These are phyloP conservation scores for Watersipora subatra DNA, from an alignment of 1,140 invertebrate genomes.

Conservation along the genomic window DNA sequence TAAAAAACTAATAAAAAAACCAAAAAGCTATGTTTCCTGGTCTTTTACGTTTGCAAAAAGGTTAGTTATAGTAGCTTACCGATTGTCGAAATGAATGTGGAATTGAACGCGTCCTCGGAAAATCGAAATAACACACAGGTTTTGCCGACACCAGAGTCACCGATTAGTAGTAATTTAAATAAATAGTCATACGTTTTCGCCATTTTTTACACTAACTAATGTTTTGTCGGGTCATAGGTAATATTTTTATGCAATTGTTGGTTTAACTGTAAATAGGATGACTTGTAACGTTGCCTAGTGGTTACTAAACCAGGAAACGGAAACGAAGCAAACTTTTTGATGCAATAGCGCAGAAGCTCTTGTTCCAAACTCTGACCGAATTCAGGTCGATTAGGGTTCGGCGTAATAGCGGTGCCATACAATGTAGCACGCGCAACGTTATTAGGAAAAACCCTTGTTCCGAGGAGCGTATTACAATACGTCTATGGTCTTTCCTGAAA, in stretches of 20 bases:
- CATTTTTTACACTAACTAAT: constrained; percentile 19
- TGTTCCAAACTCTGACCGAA: not conserved
- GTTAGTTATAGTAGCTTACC: constrained; percentile 50
- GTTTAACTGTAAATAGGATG: not conserved
- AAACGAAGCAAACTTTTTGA: not conserved
- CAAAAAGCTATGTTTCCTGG: not conserved
- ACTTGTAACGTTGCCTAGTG: no score
- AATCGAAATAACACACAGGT: constrained; percentile 96
- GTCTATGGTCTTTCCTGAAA: no score
- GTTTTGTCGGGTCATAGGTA: not conserved
- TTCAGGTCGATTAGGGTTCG: not conserved
- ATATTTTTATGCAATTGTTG: not conserved
- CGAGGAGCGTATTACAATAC: no score
- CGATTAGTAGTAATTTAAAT: constrained; percentile 93
- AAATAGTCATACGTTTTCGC: constrained; percentile 89
- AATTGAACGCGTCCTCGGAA: constrained; percentile 94
- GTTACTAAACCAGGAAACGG: not conserved
- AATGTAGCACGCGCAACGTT: no score
- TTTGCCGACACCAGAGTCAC: constrained; percentile 95
- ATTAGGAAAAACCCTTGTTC: no score
- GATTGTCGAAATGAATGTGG: constrained; percentile 95
- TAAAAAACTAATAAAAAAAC: not conserved
- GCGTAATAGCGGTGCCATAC: no score
- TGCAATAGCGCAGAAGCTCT: not conserved
- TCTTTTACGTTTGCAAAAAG: not conserved